Conservation (phyloP, 2,113 vertebrate genomes). For the Toxotes jaculatrix region DNA sequence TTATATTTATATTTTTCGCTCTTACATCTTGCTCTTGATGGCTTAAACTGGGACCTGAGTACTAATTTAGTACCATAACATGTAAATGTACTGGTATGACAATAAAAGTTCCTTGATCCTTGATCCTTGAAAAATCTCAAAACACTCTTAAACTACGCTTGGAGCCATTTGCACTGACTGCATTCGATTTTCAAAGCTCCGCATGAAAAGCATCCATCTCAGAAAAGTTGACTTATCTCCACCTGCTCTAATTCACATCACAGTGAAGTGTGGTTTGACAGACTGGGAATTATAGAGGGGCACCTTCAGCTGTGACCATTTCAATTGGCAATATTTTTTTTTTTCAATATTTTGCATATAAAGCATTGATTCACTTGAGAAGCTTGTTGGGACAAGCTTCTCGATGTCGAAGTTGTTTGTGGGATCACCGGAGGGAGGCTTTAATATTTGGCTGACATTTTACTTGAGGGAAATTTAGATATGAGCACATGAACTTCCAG, state of each 20-base stretch:
- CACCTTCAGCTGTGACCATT: conserved; percentile 12
- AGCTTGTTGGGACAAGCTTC: conserved; percentile 1
- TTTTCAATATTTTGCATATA: not conserved
- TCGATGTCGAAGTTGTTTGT: conserved; percentile 2
- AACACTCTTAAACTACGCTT: not conserved
- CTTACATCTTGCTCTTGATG: too few relatives aligned
- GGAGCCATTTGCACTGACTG: conserved; percentile 5
- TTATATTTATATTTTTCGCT: too few relatives aligned
- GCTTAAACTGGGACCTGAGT: too few relatives aligned
- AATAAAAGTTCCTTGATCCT: too few relatives aligned
- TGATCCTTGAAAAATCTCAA: not conserved
- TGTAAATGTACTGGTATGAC: too few relatives aligned
- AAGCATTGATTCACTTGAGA: not conserved
- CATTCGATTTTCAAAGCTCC: not conserved
- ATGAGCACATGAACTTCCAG: conserved; percentile 24
- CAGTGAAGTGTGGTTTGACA: not conserved
- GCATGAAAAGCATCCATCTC: not conserved
- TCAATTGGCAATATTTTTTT: not conserved
- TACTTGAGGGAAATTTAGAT: conserved; percentile 13
- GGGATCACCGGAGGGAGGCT: conserved; percentile 19
- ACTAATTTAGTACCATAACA: too few relatives aligned
- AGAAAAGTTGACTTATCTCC: conserved; percentile 4
- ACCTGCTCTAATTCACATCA: conserved; percentile 14
- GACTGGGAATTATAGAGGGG: not conserved
- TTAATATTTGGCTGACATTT: conserved; percentile 62